These are phyloP conservation scores for Osedax fenrisi DNA, from an alignment of 2,888 invertebrate species.

Conservation along the genomic window DNA sequence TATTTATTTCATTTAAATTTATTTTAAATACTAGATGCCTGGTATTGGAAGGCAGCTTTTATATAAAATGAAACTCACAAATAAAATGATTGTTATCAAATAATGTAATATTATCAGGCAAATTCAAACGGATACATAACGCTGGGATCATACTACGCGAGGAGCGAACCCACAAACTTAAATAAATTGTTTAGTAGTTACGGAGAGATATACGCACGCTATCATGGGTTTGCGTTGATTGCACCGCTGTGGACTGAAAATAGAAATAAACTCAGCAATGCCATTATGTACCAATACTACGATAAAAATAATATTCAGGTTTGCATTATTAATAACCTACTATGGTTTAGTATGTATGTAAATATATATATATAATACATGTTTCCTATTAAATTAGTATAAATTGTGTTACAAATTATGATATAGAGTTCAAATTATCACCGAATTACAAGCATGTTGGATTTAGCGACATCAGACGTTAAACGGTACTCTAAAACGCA, in stretches of 20 bases:
- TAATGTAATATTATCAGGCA: too few species aligned
- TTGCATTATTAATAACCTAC: too few species aligned
- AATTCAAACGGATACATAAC: not conserved
- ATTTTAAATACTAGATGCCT: too few species aligned
- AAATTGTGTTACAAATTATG: not conserved
- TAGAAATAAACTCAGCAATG: not conserved
- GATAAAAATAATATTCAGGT: too few species aligned
- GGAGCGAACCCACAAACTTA: not conserved
- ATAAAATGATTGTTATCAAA: too few species aligned
- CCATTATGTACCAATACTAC: too few species aligned
- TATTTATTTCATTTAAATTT: too few species aligned
- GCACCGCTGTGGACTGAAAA: conserved; percentile 11
- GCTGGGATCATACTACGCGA: not conserved
- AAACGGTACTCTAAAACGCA: not conserved
- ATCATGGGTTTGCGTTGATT: not conserved
- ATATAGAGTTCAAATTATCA: not conserved
- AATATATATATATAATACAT: not conserved
- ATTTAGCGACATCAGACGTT: not conserved
- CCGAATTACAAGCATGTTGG: not conserved
- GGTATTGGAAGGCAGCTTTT: too few species aligned
- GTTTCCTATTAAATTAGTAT: too few species aligned
- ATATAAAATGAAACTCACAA: too few species aligned
- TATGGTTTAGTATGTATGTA: too few species aligned
- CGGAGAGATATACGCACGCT: not conserved
- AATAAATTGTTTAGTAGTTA: not conserved